phyloP scores from a whole-genome alignment of 2,113 vertebrate genomes.

The Lophura nycthemera region DNA sequence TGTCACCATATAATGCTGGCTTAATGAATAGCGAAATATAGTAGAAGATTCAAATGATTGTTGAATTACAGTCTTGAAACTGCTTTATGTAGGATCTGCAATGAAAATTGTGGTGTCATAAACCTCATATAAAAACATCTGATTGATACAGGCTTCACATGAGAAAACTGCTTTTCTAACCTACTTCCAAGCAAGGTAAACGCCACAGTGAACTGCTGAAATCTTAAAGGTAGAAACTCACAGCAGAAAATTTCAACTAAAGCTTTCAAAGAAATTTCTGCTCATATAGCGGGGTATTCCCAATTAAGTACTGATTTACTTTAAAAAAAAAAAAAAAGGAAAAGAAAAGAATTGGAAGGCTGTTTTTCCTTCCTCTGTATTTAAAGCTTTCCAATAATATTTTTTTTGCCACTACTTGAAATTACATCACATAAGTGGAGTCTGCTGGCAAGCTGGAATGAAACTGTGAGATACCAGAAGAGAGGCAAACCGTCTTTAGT shows the following conservation, averaged over 20 bases:
- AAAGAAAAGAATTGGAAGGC: too few relatives aligned
- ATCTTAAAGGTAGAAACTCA: not conserved
- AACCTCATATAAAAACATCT: not conserved
- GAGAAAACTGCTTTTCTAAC: not conserved
- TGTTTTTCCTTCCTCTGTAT: not conserved
- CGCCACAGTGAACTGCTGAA: not conserved
- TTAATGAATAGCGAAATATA: not conserved
- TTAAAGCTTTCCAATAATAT: slow-evolving; percentile 33
- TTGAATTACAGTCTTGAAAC: not conserved
- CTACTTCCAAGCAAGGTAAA: not conserved
- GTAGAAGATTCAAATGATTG: not conserved
- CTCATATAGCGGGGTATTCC: not conserved
- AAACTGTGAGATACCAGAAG: slow-evolving; percentile 13
- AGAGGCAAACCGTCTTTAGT: slow-evolving; percentile 26
- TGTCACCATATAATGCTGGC: not conserved
- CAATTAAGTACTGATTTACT: not conserved
- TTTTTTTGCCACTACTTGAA: not conserved
- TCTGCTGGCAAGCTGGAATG: slow-evolving; percentile 28
- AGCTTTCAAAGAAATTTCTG: not conserved
- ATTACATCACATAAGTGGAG: not conserved
- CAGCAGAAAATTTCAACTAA: not conserved
- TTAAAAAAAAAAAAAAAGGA: not conserved
- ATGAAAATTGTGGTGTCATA: not conserved
- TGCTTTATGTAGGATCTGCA: not conserved
- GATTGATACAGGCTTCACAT: not conserved